These are phyloP conservation scores for Pocillopora grandis DNA, from an alignment of 92 coral and sea anemone genomes.

Conservation along the genomic window DNA sequence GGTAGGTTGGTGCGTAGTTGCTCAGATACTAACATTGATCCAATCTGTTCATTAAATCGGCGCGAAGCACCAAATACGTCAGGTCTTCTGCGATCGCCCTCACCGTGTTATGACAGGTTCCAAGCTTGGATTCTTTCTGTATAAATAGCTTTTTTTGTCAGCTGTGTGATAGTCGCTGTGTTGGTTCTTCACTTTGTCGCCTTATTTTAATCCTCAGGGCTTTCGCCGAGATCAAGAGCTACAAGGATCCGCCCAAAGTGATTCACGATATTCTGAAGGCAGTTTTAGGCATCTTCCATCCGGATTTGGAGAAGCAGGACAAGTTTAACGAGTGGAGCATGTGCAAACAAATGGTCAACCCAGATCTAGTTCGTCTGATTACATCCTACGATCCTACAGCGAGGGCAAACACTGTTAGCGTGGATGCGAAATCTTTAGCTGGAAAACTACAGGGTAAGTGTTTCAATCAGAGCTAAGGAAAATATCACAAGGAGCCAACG, in stretches of 20 bases:
- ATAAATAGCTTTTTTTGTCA: too few species aligned
- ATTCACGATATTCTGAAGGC: conserved; percentile 95
- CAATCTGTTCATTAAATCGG: too few species aligned
- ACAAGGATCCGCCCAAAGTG: conserved; percentile 97
- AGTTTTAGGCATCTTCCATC: conserved; percentile 84
- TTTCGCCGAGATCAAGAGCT: conserved; percentile 98
- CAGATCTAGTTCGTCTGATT: conserved; percentile 80
- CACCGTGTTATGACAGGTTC: too few species aligned
- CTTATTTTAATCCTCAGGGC: conserved; percentile 58
- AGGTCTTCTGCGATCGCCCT: too few species aligned
- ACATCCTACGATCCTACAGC: conserved; percentile 96
- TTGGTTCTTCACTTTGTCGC: too few species aligned
- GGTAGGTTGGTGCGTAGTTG: too few species aligned
- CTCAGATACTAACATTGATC: too few species aligned
- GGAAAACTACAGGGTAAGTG: conserved; percentile 74
- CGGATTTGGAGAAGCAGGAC: conserved; percentile 52
- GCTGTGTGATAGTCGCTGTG: too few species aligned
- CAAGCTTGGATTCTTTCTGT: too few species aligned
- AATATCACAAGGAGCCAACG: too few species aligned
- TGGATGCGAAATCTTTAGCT: conserved; percentile 85
- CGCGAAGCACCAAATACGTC: too few species aligned
- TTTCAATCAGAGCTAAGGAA: too few species aligned
- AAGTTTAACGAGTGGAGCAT: conserved; percentile 88
- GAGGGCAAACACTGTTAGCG: conserved; percentile 53
- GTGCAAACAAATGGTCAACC: conserved; percentile 85